phyloP scores from a whole-genome alignment of 2,113 vertebrate species.

The Hiodon alosoides region DNA sequence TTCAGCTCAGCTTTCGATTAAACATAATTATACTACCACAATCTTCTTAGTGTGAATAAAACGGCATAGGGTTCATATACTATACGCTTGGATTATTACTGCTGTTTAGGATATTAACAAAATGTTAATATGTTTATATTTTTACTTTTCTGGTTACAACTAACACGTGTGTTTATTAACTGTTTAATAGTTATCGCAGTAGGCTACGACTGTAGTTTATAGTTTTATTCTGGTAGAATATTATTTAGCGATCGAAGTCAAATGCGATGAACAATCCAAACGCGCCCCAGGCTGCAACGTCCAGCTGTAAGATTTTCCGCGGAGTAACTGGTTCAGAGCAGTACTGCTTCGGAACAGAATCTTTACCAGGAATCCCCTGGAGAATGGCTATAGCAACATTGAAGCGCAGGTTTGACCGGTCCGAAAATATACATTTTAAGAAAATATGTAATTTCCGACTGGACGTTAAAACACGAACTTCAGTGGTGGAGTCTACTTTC shows the following conservation, averaged over 20 bases:
- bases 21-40: too few species aligned
- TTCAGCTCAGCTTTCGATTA: background rate
- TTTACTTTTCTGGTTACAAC: background rate
- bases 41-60: too few species aligned
- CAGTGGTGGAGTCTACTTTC: constrained; percentile 50
- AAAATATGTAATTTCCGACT: constrained; percentile 52
- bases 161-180: constrained; percentile 4
- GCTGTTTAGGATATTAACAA: background rate
- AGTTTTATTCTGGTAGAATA: constrained; percentile 12
- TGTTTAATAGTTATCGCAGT: too few species aligned
- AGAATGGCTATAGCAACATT: constrained; percentile 28
- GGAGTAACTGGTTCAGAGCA: constrained; percentile 42
- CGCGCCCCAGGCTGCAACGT: background rate
- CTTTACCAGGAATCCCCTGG: constrained; percentile 31
- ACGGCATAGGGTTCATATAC: too few species aligned
- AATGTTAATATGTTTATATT: background rate
- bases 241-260: background rate
- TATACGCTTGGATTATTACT: too few species aligned
- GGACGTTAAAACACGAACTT: constrained; percentile 63
- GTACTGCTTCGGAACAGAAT: constrained; percentile 19
- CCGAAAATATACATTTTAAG: constrained; percentile 18
- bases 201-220: too few species aligned
- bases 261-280: background rate
- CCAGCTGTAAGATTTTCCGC: constrained; percentile 22
- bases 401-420: constrained; percentile 33